Evolutionary conservation across 2,888 invertebrate species (phyloP).

Genomic region (Microctonus brassicae): DNA sequence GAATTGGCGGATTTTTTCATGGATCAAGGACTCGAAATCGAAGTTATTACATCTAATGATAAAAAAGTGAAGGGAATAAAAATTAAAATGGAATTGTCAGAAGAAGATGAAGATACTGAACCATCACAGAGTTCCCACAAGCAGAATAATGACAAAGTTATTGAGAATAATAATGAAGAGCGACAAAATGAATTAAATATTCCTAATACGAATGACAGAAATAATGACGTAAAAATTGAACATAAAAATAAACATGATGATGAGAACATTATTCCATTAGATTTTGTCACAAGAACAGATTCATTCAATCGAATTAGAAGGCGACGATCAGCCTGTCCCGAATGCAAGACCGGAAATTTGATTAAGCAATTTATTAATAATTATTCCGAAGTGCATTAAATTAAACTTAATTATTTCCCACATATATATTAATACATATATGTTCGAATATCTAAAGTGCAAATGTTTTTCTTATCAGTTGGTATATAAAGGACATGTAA

Average conservation of each 20-base stretch:
- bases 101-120: background rate
- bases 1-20: slow-evolving; percentile 15
- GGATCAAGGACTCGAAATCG: slow-evolving; percentile 19
- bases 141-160: background rate
- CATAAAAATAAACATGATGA: slow-evolving; percentile 15
- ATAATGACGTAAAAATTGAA: slow-evolving; percentile 3
- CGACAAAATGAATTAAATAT: background rate
- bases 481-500: no score
- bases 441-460: background rate
- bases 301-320: slow-evolving; percentile 18
- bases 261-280: background rate
- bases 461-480: no score
- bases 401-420: background rate
- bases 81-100: background rate
- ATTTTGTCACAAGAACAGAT: slow-evolving; percentile 12
- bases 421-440: no score
- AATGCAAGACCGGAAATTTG: slow-evolving; percentile 17
- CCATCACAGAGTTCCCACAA: background rate
- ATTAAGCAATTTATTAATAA: slow-evolving; percentile 15
- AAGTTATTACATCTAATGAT: no score
- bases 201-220: background rate
- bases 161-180: slow-evolving; percentile 2
- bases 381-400: background rate
- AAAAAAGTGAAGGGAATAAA: background rate
- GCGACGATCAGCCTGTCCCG: slow-evolving; percentile 25